Percentiles rank a stretch among this genome's conserved stretches.
Conservation (phyloP, 2,888 invertebrate genomes). For the Ophion obscuratus region DNA sequence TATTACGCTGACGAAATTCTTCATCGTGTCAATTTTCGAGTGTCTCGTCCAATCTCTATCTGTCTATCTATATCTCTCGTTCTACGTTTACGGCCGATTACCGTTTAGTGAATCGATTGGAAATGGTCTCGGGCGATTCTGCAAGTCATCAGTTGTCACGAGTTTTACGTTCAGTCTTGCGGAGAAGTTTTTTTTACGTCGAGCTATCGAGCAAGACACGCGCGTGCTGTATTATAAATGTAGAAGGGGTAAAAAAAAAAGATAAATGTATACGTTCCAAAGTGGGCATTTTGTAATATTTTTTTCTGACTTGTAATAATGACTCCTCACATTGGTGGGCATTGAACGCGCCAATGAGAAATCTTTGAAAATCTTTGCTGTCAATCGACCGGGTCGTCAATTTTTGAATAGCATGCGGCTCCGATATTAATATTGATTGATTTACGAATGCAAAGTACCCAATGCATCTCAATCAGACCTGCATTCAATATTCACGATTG, state of each 20-base stretch:
- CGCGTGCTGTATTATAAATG: neutral
- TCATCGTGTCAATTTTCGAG: neutral
- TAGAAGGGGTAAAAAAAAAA: neutral
- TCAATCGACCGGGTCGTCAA: too few species aligned
- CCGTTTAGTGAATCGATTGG: constrained; percentile 54
- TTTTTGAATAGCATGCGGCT: too few species aligned
- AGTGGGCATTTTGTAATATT: neutral
- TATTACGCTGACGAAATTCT: neutral
- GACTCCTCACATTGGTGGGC: neutral
- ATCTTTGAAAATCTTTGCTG: neutral
- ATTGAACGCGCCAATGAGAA: neutral
- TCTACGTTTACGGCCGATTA: constrained; percentile 52
- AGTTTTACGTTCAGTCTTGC: constrained; percentile 71
- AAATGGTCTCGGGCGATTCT: constrained; percentile 70
- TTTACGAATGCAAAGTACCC: too few species aligned
- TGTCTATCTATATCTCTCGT: neutral
- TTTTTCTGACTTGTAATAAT: constrained; percentile 6
- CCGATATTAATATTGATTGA: too few species aligned
- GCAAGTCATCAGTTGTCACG: constrained; percentile 76
- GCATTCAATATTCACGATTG: too few species aligned
- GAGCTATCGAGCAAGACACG: neutral
- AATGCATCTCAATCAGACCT: too few species aligned
- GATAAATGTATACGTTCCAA: neutral
- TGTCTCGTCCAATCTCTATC: neutral
- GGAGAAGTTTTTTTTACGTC: neutral